Evolutionary conservation across 2,113 vertebrate species (phyloP).

Genomic region (Pithys albifrons): DNA sequence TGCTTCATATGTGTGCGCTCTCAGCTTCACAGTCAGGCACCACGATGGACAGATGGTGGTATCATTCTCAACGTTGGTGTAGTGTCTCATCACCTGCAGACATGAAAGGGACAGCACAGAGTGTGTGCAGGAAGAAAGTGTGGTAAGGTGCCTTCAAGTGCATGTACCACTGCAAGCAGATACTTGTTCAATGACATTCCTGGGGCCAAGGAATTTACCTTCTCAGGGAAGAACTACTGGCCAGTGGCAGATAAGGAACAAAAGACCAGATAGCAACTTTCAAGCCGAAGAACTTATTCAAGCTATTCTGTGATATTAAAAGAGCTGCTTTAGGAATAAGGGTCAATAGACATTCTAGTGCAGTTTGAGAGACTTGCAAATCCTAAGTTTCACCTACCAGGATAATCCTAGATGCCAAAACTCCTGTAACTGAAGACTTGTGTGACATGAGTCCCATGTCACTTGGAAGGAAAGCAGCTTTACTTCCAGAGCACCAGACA

Average conservation of each 20-base stretch:
- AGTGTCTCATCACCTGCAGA: slow-evolving; percentile 74
- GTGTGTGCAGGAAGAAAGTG: neutral
- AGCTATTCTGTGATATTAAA: neutral
- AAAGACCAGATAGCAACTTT: neutral
- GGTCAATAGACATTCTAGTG: neutral
- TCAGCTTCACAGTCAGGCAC: slow-evolving; percentile 84
- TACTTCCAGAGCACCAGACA: neutral
- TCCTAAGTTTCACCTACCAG: neutral
- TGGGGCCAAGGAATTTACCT: neutral
- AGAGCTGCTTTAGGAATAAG: neutral
- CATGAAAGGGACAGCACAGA: neutral
- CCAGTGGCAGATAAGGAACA: neutral
- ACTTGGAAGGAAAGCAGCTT: neutral
- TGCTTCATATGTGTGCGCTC: slow-evolving; percentile 81
- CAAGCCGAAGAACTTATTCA: neutral
- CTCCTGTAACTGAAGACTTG: neutral
- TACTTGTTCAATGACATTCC: neutral
- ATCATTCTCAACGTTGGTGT: slow-evolving; percentile 72
- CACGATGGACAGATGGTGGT: slow-evolving; percentile 81
- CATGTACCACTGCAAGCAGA: neutral
- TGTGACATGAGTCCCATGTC: neutral
- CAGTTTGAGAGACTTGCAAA: neutral
- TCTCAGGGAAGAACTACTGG: neutral
- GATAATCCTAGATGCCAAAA: neutral
- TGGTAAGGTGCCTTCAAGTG: neutral